A percentile compares a stretch with the other conserved stretches of the same genome.
These are phyloP conservation scores for Nomada fucata DNA, from an alignment of 2,888 invertebrate species.

Conservation along the genomic window DNA sequence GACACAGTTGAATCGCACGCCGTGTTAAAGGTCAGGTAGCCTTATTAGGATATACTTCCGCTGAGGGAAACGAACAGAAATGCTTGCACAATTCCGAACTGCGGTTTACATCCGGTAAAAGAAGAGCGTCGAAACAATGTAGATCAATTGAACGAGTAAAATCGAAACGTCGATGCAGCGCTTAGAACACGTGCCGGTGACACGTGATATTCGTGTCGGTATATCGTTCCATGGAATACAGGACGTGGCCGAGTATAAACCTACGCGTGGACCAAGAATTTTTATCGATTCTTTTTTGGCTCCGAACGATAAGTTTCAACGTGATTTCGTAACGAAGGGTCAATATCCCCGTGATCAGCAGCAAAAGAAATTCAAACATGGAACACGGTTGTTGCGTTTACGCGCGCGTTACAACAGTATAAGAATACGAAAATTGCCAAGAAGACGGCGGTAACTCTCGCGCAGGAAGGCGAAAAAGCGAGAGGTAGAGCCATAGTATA, in stretches of 20 bases:
- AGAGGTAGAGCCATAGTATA: constrained; percentile 23
- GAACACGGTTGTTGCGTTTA: too few relatives aligned
- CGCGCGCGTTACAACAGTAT: too few relatives aligned
- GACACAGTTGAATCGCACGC: too few relatives aligned
- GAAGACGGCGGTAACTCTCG: neutral
- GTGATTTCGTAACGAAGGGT: too few relatives aligned
- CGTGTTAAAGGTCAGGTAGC: too few relatives aligned
- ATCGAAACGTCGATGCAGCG: constrained; percentile 26
- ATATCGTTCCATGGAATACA: constrained; percentile 25
- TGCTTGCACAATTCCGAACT: neutral
- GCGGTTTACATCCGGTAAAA: neutral
- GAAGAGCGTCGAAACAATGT: neutral
- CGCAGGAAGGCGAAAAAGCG: neutral
- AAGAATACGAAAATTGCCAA: too few relatives aligned
- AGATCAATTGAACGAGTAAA: constrained; percentile 19
- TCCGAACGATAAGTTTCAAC: neutral
- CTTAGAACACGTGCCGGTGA: constrained; percentile 34
- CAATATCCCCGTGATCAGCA: too few relatives aligned
- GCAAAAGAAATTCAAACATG: too few relatives aligned
- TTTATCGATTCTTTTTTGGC: neutral
- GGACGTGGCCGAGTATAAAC: neutral
- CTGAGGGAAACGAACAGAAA: neutral
- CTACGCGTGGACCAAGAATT: neutral
- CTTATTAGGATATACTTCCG: too few relatives aligned
- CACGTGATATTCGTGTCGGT: constrained; percentile 35